phyloP scores from a whole-genome alignment of 1,140 invertebrate genomes.

The Heliconius hermathena region DNA sequence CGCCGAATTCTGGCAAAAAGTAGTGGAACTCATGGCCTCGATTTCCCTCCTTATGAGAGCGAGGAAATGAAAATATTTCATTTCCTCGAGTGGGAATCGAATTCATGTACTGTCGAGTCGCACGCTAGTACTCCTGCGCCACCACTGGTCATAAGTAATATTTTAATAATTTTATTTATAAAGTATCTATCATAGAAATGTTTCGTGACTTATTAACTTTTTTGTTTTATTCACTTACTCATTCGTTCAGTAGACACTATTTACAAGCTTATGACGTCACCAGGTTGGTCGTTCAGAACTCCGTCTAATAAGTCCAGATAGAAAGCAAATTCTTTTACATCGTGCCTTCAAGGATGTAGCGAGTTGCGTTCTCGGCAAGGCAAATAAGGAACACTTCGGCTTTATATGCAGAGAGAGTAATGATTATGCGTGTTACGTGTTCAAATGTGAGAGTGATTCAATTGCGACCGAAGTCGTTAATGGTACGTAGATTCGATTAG shows the following conservation, averaged over 20 bases:
- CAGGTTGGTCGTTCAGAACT: conserved; percentile 93
- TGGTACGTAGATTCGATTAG: conserved; percentile 76
- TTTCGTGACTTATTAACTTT: too few species aligned
- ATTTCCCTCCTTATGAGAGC: too few species aligned
- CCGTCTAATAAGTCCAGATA: conserved; percentile 94
- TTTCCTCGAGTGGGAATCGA: too few species aligned
- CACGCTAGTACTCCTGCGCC: too few species aligned
- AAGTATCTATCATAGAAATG: too few species aligned
- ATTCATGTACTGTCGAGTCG: too few species aligned
- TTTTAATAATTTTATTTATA: too few species aligned
- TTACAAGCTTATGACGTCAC: neutral
- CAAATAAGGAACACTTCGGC: conserved; percentile 93
- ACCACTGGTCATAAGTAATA: too few species aligned
- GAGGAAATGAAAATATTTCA: too few species aligned
- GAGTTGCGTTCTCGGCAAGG: conserved; percentile 92
- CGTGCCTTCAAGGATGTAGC: conserved; percentile 94
- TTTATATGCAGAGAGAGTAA: conserved; percentile 92
- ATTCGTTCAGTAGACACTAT: neutral
- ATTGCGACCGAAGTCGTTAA: conserved; percentile 90
- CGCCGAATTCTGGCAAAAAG: too few species aligned
- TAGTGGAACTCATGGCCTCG: too few species aligned
- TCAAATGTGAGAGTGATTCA: conserved; percentile 93
- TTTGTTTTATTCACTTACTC: neutral
- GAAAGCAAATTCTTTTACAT: conserved; percentile 93
- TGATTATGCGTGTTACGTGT: conserved; percentile 93